Evolutionary conservation across 2,888 invertebrate species (phyloP), one percentile per base, ranked within the genome.

Genomic region (Salpingus planirostris): DNA sequence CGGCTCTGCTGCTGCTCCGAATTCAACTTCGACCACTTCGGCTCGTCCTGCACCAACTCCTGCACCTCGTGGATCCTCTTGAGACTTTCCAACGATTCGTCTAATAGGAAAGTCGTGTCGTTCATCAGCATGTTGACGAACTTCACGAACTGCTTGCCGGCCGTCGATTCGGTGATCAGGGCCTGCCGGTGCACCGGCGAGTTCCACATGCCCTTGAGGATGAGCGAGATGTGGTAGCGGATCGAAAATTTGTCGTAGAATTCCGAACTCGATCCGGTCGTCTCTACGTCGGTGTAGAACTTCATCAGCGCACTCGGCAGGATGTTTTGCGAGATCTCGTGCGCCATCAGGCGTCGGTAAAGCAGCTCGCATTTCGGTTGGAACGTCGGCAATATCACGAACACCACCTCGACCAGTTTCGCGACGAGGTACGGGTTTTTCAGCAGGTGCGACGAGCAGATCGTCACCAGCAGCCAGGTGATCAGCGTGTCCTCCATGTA

Each of bases 211-310:
- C 84, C 81, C 66, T 95, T 95, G 50, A 98, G 76, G 54, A 97
- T 91, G 58, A 96, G 80, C 65, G 95, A 95, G 62, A 98, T 95
- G 62, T 96, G 95, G 70, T 95, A 95, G 35, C 98, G 78, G 52
- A 98, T 97, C 7, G 92, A 91, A 66, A 98, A 98, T 68, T 98
- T 98, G 67, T 97, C 97, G 59, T 96, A 98, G 68, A 98, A 98
- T 68, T 98, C 98, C 18, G 91, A 92, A 65, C 90, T 92, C 48
- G 95, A 89, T 6, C 97, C 97, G 6, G 96, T 97, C 7, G 90
- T 89, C 69, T 97, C 97, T 33, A 96, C 90, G 54, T 95, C 95
- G 50, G 95, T 92, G 67, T 98, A 98, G 69, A 98, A 98, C 66
- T 90, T 90, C 92, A 97, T 95, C 21, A 98, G 72, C 11, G 87